These are phyloP conservation scores for Benthosema pterotum DNA, from an alignment of 2,797 vertebrate species.

Conservation along the genomic window DNA sequence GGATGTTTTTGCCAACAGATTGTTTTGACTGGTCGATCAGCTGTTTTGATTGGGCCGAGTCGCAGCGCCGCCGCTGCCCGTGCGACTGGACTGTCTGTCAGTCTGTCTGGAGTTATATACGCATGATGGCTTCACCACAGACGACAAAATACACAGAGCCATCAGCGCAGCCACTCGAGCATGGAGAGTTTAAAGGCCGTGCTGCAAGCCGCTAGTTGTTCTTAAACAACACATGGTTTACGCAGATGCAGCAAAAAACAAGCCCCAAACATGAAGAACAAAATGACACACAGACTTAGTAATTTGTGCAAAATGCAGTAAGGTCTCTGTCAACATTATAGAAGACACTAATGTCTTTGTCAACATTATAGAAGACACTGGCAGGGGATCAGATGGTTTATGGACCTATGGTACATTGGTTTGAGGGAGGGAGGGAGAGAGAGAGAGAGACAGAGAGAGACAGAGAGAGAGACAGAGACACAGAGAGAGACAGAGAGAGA, in stretches of 20 bases:
- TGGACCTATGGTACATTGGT: slow-evolving; percentile 21
- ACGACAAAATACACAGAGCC: slow-evolving; percentile 7
- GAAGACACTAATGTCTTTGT: slow-evolving; percentile 44
- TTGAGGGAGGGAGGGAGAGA: neutral
- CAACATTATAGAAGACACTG: slow-evolving; percentile 36
- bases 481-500: neutral
- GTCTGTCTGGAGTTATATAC: neutral
- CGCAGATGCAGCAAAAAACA: slow-evolving; percentile 28
- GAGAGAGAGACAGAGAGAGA: neutral
- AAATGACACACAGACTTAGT: slow-evolving; percentile 53
- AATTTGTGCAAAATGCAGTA: slow-evolving; percentile 30
- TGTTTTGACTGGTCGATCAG: neutral
- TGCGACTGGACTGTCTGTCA: neutral
- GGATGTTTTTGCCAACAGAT: neutral
- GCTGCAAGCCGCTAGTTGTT: slow-evolving; percentile 6
- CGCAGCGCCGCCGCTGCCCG: neutral
- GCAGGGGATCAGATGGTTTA: slow-evolving; percentile 48
- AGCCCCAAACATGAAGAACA: slow-evolving; percentile 40
- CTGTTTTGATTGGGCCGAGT: neutral
- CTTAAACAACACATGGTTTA: slow-evolving; percentile 39
- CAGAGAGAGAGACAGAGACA: neutral
- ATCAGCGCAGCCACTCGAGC: slow-evolving; percentile 11
- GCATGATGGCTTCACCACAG: neutral
- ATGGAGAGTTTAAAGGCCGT: slow-evolving; percentile 18
- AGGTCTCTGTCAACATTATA: slow-evolving; percentile 41